A percentile compares a stretch with the other conserved stretches of the same genome.
Conservation (phyloP, 1,140 invertebrate genomes). For the Nixonia krombeini region DNA sequence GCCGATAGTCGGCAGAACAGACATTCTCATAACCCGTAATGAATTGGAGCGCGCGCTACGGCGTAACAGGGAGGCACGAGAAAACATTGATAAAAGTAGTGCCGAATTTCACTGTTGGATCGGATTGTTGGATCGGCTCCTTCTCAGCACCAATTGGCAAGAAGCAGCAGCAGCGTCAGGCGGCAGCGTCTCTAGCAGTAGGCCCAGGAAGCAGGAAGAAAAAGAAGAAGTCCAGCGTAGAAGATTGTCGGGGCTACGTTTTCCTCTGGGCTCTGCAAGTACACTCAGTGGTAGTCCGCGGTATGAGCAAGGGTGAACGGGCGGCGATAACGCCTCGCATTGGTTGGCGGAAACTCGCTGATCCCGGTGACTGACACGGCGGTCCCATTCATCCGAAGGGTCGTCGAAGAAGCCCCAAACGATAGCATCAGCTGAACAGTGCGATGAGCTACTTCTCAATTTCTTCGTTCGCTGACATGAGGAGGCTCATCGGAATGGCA, state of each 20-base stretch:
- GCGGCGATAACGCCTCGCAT: slow-evolving; percentile 62
- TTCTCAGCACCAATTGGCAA: background rate
- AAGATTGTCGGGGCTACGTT: background rate
- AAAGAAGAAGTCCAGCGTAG: background rate
- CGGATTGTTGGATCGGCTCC: background rate
- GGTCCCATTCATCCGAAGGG: slow-evolving; percentile 43
- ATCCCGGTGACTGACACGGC: slow-evolving; percentile 71
- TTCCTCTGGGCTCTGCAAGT: slow-evolving; percentile 6
- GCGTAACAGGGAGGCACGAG: slow-evolving; percentile 62
- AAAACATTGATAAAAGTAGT: slow-evolving; percentile 42
- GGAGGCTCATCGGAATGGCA: slow-evolving; percentile 52
- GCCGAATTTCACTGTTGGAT: slow-evolving; percentile 4
- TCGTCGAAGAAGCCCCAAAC: slow-evolving; percentile 50
- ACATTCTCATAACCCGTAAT: slow-evolving; percentile 65
- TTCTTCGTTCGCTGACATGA: slow-evolving; percentile 19
- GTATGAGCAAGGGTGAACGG: slow-evolving; percentile 65
- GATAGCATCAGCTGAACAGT: slow-evolving; percentile 63
- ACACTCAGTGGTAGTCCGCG: slow-evolving; percentile 46
- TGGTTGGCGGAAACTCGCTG: slow-evolving; percentile 68
- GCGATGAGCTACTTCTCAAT: slow-evolving; percentile 6
- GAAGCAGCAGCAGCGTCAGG: background rate
- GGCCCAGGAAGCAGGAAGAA: background rate
- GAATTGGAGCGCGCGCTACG: slow-evolving; percentile 65
- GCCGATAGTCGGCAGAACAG: slow-evolving; percentile 53
- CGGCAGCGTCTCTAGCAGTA: no score